A percentile compares a stretch with the other conserved stretches of the same genome.
Conservation (phyloP, 2,113 vertebrate species). For the Hemiscyllium ocellatum region DNA sequence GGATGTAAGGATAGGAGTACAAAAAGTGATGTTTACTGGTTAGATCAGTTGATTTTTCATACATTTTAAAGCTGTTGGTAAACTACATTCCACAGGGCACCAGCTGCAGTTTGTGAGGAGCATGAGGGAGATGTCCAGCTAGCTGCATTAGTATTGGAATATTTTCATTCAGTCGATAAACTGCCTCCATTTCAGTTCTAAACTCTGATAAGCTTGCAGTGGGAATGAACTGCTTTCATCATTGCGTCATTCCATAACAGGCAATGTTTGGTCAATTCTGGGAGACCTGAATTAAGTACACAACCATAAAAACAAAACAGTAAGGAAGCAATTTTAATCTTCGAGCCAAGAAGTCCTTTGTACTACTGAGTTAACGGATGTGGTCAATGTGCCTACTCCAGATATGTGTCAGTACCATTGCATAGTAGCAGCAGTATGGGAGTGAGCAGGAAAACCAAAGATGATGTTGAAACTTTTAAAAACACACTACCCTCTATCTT, state of each 20-base stretch:
- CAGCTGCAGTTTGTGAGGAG: not conserved
- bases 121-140: not conserved
- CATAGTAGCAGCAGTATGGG: not conserved
- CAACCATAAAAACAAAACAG: not conserved
- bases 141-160: not conserved
- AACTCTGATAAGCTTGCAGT: not conserved
- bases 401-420: not conserved
- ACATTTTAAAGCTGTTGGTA: not conserved
- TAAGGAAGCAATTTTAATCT: not conserved
- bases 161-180: not conserved
- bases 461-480: not conserved
- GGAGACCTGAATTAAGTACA: not conserved
- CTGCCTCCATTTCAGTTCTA: not conserved
- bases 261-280: not conserved
- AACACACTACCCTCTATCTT: constrained; percentile 75
- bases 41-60: not conserved
- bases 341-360: not conserved
- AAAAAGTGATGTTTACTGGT: not conserved
- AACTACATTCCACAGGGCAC: not conserved
- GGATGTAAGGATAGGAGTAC: not conserved
- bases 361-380: not conserved
- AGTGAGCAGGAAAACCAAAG: not conserved
- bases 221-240: not conserved
- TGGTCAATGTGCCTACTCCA: not conserved
- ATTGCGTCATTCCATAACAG: not conserved